These are phyloP conservation scores for Pyrrhia umbra DNA, from an alignment of 2,888 invertebrate genomes.

Conservation along the genomic window DNA sequence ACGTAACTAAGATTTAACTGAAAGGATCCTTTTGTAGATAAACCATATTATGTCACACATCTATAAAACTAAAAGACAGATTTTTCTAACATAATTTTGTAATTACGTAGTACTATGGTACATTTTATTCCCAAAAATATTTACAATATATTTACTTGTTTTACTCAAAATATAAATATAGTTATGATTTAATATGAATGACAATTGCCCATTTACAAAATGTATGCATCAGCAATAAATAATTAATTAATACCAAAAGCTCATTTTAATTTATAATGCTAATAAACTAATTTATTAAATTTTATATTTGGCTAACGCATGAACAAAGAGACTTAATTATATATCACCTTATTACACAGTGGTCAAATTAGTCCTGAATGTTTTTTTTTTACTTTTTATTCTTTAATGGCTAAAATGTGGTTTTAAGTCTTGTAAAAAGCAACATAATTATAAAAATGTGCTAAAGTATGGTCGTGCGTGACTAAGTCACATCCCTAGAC, in stretches of 20 bases:
- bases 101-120: constrained; percentile 40
- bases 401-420: too few species aligned
- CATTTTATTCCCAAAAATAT: constrained; percentile 33
- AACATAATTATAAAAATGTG: too few species aligned
- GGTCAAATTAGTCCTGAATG: constrained; percentile 16
- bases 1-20: constrained; percentile 6
- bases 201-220: constrained; percentile 43
- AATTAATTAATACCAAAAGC: constrained; percentile 32
- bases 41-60: constrained; percentile 35
- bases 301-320: constrained; percentile 53
- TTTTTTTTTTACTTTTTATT: too few species aligned
- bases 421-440: too few species aligned
- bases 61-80: constrained; percentile 22
- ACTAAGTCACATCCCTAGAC: too few species aligned
- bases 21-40: constrained; percentile 1
- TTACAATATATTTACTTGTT: constrained; percentile 32
- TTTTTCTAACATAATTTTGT: constrained; percentile 26
- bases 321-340: constrained; percentile 11
- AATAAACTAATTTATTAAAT: too few species aligned
- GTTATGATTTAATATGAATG: constrained; percentile 12
- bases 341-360: constrained; percentile 20
- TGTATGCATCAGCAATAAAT: constrained; percentile 38
- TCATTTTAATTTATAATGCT: constrained; percentile 47
- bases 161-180: constrained; percentile 20
- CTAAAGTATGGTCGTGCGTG: too few species aligned